phyloP scores from a whole-genome alignment of 2,113 vertebrate genomes.

The Pterocles gutturalis region DNA sequence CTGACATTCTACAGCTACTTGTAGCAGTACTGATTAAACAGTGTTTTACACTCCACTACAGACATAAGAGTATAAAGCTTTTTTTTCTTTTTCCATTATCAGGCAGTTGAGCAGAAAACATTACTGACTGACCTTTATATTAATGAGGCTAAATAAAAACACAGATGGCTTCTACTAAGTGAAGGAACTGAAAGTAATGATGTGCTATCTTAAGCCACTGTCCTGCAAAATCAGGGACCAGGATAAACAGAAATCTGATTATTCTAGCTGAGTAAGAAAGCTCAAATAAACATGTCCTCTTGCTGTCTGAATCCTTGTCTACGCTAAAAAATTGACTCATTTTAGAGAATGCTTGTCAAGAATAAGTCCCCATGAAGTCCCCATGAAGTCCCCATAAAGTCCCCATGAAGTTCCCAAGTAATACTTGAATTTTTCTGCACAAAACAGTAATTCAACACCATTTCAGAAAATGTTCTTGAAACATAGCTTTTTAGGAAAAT shows the following conservation, averaged over 20 bases:
- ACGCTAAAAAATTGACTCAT: not conserved
- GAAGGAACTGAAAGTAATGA: constrained; percentile 63
- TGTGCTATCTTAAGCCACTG: constrained; percentile 63
- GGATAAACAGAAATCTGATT: constrained; percentile 70
- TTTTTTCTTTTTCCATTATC: not conserved
- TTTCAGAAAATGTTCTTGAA: not conserved
- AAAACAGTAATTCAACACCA: not conserved
- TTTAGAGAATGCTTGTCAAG: not conserved
- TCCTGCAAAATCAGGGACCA: constrained; percentile 55
- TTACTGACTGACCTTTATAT: constrained; percentile 21
- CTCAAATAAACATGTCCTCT: constrained; percentile 17
- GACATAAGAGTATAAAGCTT: not conserved
- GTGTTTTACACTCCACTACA: not conserved
- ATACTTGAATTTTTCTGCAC: not conserved
- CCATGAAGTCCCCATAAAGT: not conserved
- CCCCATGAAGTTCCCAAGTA: not conserved
- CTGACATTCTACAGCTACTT: not conserved
- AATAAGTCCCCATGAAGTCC: not conserved
- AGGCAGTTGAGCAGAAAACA: not conserved
- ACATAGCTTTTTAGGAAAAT: not conserved
- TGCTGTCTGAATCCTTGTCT: not conserved
- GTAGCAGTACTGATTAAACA: not conserved
- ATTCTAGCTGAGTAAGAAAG: constrained; percentile 50
- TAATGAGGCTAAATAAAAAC: constrained; percentile 68
- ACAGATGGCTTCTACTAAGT: constrained; percentile 66